Evolutionary conservation across 2,113 vertebrate species (phyloP).

Genomic region (Neolamprologus devosi): DNA sequence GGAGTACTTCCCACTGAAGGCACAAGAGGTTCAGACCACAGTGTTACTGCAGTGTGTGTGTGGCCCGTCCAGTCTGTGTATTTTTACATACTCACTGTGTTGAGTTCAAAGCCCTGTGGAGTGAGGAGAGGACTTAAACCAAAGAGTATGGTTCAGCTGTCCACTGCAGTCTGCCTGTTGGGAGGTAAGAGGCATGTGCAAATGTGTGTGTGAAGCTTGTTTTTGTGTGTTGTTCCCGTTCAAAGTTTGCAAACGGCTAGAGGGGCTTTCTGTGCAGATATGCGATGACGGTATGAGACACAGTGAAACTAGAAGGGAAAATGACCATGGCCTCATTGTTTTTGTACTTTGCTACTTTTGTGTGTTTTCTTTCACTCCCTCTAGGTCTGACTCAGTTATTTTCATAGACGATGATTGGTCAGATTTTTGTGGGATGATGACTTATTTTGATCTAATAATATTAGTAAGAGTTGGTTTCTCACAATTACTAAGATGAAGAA

Average conservation of each 20-base stretch:
- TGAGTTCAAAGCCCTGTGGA: slow-evolving; percentile 9
- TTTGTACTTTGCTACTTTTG: background rate
- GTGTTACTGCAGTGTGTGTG: background rate
- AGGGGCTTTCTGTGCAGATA: background rate
- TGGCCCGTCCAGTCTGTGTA: background rate
- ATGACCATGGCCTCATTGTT: background rate
- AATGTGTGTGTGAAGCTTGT: background rate
- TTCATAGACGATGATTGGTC: background rate
- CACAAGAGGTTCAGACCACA: background rate
- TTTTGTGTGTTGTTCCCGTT: background rate
- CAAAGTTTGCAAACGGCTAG: background rate
- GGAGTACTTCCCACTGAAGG: background rate
- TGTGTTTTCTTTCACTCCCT: background rate
- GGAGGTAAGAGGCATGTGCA: slow-evolving; percentile 46
- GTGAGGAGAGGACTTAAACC: background rate
- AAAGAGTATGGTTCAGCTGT: slow-evolving; percentile 45
- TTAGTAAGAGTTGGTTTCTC: background rate
- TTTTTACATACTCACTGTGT: background rate
- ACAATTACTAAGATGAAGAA: background rate
- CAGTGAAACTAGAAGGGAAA: background rate
- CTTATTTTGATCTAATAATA: background rate
- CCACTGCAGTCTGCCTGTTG: slow-evolving; percentile 41
- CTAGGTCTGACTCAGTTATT: background rate
- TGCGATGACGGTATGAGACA: background rate
- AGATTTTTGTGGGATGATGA: background rate